Evolutionary conservation across 1,140 invertebrate species (phyloP).

Genomic region (Lucilia cuprina): DNA sequence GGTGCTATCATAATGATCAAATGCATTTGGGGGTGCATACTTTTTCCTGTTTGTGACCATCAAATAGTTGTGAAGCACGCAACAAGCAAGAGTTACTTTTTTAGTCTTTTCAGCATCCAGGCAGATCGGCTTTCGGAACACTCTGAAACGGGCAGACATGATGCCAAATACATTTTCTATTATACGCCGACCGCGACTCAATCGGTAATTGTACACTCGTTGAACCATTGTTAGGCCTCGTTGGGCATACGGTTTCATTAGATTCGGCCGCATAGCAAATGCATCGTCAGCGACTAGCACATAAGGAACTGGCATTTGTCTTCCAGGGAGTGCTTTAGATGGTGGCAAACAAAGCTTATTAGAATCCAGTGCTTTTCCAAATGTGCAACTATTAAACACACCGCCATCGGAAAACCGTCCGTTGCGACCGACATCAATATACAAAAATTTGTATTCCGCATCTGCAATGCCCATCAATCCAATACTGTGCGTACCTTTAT

Average conservation of each 20-base stretch:
- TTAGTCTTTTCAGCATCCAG: conserved; percentile 12
- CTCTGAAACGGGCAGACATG: conserved; percentile 59
- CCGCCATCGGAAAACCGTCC: not conserved
- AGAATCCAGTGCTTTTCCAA: conserved; percentile 40
- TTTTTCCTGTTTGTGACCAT: not conserved
- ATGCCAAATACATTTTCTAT: conserved; percentile 65
- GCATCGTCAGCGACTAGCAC: conserved; percentile 63
- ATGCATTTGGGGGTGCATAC: not conserved
- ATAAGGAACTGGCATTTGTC: conserved; percentile 42
- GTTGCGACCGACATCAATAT: not conserved
- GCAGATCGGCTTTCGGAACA: conserved; percentile 57
- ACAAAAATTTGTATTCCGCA: not conserved
- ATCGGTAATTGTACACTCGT: conserved; percentile 63
- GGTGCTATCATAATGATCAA: not conserved
- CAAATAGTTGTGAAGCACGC: not conserved
- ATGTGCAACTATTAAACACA: conserved; percentile 48
- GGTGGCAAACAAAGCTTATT: conserved; percentile 44
- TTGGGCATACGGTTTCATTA: conserved; percentile 56
- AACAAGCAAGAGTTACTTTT: not conserved
- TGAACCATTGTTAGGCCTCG: conserved; percentile 41
- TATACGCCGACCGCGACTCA: conserved; percentile 56
- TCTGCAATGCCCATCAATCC: not conserved
- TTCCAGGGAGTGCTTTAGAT: conserved; percentile 43
- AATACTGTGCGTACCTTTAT: not conserved
- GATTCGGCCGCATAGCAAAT: conserved; percentile 48